Base-by-base conservation (phyloP, 2,888 invertebrate genomes). In the Ornithoptera alexandrae region DNA sequence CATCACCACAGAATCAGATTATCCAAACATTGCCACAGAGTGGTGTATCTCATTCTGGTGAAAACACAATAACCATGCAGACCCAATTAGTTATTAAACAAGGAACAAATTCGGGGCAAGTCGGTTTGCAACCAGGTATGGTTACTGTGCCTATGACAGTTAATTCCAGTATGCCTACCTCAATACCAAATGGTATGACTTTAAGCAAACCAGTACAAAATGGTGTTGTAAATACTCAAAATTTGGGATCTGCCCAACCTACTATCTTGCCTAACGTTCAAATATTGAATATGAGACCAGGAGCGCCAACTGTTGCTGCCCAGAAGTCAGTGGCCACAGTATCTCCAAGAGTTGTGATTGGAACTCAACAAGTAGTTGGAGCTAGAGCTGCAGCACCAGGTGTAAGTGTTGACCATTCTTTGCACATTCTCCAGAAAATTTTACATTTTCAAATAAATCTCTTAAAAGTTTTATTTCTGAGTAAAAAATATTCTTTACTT, bases 271-370 rank as follows among this genome's bases (percentile, higher is more conserved):
- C 96, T 69, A 96, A 96, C 90, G 96, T 97, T 80, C 96, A 97
- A 89, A 96, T 97, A 83, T 93, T 97, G 77, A 97, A 97, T 88
- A 96, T 97, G 93, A 94, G 97, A 77, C 95, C 96, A 67, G 95
- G 95, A 72, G 94, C 95, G 72, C 95, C 96, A 62, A 78, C 82
- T 36, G 94, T 95, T 77, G 93, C 94, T 73, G 94, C 94, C 71
- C 96, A 96, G 85, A 97, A 97, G 88, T 95, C 95, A 74, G 95
- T 97, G 73, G 95, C 96, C 70, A 94, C 95, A 70, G 95, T 97
- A 73, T 94, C 96, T 72, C 95, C 96, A 67, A 94, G 97, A 82
- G 97, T 98, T 79, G 96, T 97, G 78, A 96, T 97, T 78, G 96
- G 96, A 79, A 94, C 95, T 73, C 96, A 95, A 79, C 96, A 97